Conservation (phyloP, 2,888 invertebrate genomes). For the Hirudinaria manillensis region DNA sequence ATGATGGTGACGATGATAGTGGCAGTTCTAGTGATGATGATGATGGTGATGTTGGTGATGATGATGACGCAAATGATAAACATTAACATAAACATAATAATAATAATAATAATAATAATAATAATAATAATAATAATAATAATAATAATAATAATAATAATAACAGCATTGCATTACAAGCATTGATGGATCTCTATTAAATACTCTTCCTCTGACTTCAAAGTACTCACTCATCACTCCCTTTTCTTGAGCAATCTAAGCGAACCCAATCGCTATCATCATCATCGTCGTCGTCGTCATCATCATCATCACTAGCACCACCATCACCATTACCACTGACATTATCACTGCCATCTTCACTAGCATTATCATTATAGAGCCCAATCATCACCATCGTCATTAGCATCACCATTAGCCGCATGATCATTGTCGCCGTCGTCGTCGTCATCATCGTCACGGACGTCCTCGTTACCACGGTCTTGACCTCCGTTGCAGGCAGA, state of each 20-base stretch:
- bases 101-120: neutral
- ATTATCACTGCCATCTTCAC: slow-evolving; percentile 11
- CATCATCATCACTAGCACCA: slow-evolving; percentile 56
- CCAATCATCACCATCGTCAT: no score
- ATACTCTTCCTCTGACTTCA: no score
- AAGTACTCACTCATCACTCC: neutral
- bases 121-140: neutral
- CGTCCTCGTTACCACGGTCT: no score
- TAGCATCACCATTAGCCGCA: slow-evolving; percentile 7
- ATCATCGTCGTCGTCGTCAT: slow-evolving; percentile 26
- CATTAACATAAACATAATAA: no score
- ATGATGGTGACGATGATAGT: neutral
- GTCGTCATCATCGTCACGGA: slow-evolving; percentile 29
- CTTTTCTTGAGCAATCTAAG: slow-evolving; percentile 22
- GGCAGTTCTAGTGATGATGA: no score
- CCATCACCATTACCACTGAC: slow-evolving; percentile 6
- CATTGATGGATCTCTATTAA: no score
- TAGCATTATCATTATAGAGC: no score
- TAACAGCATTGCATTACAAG: neutral
- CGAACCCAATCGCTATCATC: slow-evolving; percentile 29
- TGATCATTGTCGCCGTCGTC: slow-evolving; percentile 23
- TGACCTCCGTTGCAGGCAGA: slow-evolving; percentile 68
- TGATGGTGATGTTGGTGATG: no score
- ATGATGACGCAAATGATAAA: no score
- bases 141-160: neutral